phyloP scores from a whole-genome alignment of 1,140 invertebrate genomes.

The Drosophila azteca region DNA sequence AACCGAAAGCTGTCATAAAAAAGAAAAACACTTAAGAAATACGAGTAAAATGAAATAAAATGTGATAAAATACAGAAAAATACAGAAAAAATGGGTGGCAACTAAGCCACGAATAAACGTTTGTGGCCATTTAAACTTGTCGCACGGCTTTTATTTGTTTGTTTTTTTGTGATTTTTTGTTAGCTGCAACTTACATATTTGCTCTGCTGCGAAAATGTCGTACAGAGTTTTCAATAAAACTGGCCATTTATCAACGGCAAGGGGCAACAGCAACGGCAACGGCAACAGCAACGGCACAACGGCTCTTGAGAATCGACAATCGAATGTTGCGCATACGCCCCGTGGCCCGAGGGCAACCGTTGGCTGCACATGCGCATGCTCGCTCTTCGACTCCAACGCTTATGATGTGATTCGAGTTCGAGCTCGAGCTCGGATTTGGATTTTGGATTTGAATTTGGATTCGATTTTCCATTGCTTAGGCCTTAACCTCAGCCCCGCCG shows the following conservation, averaged over 20 bases:
- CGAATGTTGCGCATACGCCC: constrained; percentile 78
- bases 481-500: constrained; percentile 59
- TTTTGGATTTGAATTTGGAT: constrained; percentile 6
- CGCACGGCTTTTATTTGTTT: constrained; percentile 57
- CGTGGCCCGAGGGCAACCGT: constrained; percentile 60
- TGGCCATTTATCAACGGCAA: constrained; percentile 71
- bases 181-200: constrained; percentile 34
- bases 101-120: constrained; percentile 54
- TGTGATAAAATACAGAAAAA: constrained; percentile 13
- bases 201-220: constrained; percentile 73
- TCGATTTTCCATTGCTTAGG: constrained; percentile 62
- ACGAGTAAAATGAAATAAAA: constrained; percentile 25
- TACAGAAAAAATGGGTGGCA: constrained; percentile 60
- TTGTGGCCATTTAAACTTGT: constrained; percentile 72
- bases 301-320: constrained; percentile 46
- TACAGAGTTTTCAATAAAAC: constrained; percentile 80
- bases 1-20: constrained; percentile 47
- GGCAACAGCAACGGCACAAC: constrained; percentile 4
- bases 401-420: constrained; percentile 46
- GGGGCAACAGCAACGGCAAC: background rate
- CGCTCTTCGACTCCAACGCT: constrained; percentile 28
- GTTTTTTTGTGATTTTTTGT: constrained; percentile 28
- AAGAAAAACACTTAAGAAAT: constrained; percentile 38
- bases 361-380: constrained; percentile 50
- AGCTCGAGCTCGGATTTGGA: too few relatives aligned